Evolutionary conservation across 2,888 invertebrate species (phyloP), one percentile per base, ranked within the genome.

Genomic region (Troilus luridus): DNA sequence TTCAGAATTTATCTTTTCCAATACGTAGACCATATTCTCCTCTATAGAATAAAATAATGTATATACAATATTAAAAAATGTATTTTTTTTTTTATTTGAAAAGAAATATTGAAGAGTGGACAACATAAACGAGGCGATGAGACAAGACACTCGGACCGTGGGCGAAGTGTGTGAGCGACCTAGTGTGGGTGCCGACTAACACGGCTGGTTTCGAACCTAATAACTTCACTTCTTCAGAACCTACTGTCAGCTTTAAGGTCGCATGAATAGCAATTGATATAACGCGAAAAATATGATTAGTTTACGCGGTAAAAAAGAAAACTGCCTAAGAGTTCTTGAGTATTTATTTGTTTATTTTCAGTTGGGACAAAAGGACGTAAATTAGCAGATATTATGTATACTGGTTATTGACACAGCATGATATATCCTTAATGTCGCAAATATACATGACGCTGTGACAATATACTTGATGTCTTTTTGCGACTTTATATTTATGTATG

Each of bases 221-320:
- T 85, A 85, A 85, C n/a, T 85, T 85, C 6, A 58, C 85, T 85
- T 56, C 56, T 21, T n/a, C 56, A 85, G 56, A 21, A 12, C n/a
- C 41, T 19, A 85, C 56, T 85, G 85, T 85, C 85, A 85, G 56
- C 56, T 85, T 58, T 85, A 85, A 85, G 85, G 85, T 85, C 56
- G 56, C 56, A 54, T 85, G 56, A 58, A 85, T 85, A 58, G 56
- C 56, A 58, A 85, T 56, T 12, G 10, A 58, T n/a, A n/a, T 56
- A 5, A n/a, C n/a, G 12, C 21, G 11, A 56, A 85, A 56, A 21
- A n/a, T 12, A 54, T 81, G 21, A 27, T 77, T 77, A 85, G 56
- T 21, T 56, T 58, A 3, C n/a, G 10, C 12, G 81, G 19, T 2
- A 85, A 85, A 56, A n/a, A 85, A 12, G 56, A 85, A 85, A 56